Conservation (phyloP, 2,113 vertebrate genomes). For the Microtus pennsylvanicus region DNA sequence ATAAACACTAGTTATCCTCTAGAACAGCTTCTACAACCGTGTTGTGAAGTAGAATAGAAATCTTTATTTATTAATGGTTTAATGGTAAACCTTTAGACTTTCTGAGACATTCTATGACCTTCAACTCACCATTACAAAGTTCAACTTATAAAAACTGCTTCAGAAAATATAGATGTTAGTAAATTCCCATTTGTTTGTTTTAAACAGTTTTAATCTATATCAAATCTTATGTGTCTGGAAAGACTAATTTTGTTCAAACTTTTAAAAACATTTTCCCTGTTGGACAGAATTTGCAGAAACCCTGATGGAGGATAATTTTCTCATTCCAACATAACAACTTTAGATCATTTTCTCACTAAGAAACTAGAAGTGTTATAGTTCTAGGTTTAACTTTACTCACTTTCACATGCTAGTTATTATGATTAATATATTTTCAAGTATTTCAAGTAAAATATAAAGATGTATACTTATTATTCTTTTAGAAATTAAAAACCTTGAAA, state of each 20-base stretch:
- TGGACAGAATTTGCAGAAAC: neutral
- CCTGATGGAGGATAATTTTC: neutral
- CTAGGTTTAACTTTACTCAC: slow-evolving; percentile 35
- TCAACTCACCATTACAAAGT: neutral
- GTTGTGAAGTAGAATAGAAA: neutral
- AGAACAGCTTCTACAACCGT: neutral
- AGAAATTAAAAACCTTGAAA: slow-evolving; percentile 67
- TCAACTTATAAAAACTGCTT: neutral
- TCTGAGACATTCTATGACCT: neutral
- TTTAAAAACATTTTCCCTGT: neutral
- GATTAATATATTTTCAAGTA: slow-evolving; percentile 66
- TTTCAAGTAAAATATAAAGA: slow-evolving; percentile 81
- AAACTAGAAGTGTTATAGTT: slow-evolving; percentile 41
- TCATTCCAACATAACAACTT: slow-evolving; percentile 54
- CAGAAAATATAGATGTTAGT: neutral
- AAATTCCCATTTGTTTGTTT: neutral
- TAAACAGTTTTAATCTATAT: too few relatives aligned
- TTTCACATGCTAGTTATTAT: slow-evolving; percentile 40
- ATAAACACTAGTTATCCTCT: neutral
- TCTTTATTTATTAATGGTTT: neutral
- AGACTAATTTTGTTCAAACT: neutral
- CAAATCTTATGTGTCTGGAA: neutral
- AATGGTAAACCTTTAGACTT: neutral
- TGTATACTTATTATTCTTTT: slow-evolving; percentile 69
- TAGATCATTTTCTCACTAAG: slow-evolving; percentile 61